phyloP scores from a whole-genome alignment of 2,888 invertebrate genomes.

The Agriotes lineatus region DNA sequence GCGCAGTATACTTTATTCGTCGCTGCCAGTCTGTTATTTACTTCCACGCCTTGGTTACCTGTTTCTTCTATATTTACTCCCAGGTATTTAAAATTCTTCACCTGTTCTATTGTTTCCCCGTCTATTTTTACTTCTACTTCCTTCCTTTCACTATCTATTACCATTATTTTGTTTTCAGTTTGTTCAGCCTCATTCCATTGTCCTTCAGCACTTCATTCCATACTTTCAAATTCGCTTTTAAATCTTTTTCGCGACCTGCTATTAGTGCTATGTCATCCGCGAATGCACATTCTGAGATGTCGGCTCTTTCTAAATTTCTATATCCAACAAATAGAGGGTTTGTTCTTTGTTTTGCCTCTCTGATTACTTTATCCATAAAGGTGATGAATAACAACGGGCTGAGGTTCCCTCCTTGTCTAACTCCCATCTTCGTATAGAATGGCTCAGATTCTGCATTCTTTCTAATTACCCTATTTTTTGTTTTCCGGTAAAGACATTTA shows the following conservation, averaged over 20 bases:
- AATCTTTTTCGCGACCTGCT: no score
- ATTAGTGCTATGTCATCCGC: no score
- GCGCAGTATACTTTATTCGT: no score
- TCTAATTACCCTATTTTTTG: not conserved
- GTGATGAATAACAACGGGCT: not conserved
- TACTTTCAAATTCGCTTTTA: not conserved
- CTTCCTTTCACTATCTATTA: not conserved
- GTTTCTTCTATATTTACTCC: not conserved
- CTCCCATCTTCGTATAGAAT: not conserved
- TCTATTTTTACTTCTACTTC: not conserved
- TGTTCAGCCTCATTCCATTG: no score
- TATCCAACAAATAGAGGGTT: not conserved
- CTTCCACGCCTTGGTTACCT: not conserved
- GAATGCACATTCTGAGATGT: constrained; percentile 15
- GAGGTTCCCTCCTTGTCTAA: not conserved
- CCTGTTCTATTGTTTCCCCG: not conserved
- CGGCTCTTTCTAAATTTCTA: constrained; percentile 1
- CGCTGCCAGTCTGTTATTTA: no score
- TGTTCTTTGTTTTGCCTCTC: no score
- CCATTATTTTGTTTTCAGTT: no score
- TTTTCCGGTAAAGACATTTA: constrained; percentile 7
- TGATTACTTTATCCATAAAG: not conserved
- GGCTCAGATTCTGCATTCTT: not conserved
- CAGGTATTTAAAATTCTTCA: not conserved
- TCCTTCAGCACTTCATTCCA: constrained; percentile 9